A percentile compares a stretch with the other conserved stretches of the same genome.
Evolutionary conservation across 2,888 invertebrate species (phyloP).

Genomic region (Mythimna impura): DNA sequence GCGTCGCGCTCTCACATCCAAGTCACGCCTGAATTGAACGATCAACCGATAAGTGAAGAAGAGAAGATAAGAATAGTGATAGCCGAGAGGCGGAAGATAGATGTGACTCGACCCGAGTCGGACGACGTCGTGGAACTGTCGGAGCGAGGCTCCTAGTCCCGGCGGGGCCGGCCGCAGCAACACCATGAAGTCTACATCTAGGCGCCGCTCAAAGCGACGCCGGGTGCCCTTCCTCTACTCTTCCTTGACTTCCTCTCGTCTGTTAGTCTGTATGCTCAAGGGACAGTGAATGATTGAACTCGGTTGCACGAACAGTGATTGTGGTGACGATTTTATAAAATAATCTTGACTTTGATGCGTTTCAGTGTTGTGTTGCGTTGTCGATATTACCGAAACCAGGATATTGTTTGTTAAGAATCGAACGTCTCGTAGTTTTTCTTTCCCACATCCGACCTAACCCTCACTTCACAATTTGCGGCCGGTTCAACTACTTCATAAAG

Average conservation of each 20-base stretch:
- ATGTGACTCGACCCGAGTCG: slow-evolving; percentile 81
- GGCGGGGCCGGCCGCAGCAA: slow-evolving; percentile 89
- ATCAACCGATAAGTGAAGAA: slow-evolving; percentile 82
- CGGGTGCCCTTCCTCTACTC: slow-evolving; percentile 61
- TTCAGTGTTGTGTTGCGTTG: slow-evolving; percentile 75
- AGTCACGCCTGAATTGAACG: slow-evolving; percentile 71
- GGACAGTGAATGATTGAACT: slow-evolving; percentile 82
- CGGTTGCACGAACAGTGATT: slow-evolving; percentile 81
- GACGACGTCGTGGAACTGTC: slow-evolving; percentile 84
- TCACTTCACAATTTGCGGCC: slow-evolving; percentile 84
- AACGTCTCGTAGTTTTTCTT: slow-evolving; percentile 71
- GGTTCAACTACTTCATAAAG: slow-evolving; percentile 84
- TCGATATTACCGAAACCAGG: slow-evolving; percentile 73
- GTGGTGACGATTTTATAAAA: slow-evolving; percentile 68
- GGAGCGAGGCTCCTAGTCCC: slow-evolving; percentile 88
- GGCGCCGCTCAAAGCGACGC: slow-evolving; percentile 65
- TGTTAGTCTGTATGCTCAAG: slow-evolving; percentile 75
- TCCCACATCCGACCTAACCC: slow-evolving; percentile 69
- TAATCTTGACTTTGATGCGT: slow-evolving; percentile 54
- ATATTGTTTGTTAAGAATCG: slow-evolving; percentile 72
- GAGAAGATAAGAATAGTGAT: slow-evolving; percentile 91
- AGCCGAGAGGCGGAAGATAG: slow-evolving; percentile 91
- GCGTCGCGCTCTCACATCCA: slow-evolving; percentile 66
- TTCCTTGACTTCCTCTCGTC: slow-evolving; percentile 68
- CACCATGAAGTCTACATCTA: slow-evolving; percentile 89